Conservation (phyloP, 37 sponge, comb jelly and placozoan species). For the Cliona cf. orientalis region DNA sequence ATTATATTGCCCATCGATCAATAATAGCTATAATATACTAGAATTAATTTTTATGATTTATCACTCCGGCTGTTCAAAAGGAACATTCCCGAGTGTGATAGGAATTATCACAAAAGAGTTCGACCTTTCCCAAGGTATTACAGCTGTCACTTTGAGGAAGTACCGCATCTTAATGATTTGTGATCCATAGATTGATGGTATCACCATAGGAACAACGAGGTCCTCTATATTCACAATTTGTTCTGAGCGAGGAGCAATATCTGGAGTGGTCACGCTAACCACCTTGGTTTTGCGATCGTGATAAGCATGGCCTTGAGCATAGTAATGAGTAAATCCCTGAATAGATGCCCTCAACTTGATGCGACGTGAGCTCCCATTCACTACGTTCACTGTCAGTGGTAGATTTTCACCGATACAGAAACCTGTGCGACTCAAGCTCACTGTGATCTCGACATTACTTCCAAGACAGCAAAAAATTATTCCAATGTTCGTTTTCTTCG, state of each 20-base stretch:
- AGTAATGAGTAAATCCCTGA: not conserved
- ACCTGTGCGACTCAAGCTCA: not conserved
- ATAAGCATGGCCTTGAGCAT: not conserved
- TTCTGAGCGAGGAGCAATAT: not conserved
- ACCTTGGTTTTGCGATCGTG: not conserved
- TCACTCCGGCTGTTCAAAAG: no score
- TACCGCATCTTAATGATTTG: not conserved
- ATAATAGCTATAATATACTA: no score
- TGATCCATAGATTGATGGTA: not conserved
- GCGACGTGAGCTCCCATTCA: not conserved
- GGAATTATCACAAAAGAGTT: not conserved
- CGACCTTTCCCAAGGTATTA: not conserved
- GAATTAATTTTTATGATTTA: no score
- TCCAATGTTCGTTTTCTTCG: not conserved
- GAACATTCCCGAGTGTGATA: not conserved
- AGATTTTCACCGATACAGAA: not conserved
- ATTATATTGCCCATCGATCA: no score
- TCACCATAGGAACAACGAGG: not conserved
- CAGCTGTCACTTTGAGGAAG: not conserved
- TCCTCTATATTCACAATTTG: not conserved
- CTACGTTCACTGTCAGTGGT: not conserved
- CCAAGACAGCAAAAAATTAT: not conserved
- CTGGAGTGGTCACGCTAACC: not conserved
- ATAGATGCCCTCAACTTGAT: not conserved
- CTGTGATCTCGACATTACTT: not conserved